Conservation (phyloP, 2,888 invertebrate species). For the Drosophila picticornis region DNA sequence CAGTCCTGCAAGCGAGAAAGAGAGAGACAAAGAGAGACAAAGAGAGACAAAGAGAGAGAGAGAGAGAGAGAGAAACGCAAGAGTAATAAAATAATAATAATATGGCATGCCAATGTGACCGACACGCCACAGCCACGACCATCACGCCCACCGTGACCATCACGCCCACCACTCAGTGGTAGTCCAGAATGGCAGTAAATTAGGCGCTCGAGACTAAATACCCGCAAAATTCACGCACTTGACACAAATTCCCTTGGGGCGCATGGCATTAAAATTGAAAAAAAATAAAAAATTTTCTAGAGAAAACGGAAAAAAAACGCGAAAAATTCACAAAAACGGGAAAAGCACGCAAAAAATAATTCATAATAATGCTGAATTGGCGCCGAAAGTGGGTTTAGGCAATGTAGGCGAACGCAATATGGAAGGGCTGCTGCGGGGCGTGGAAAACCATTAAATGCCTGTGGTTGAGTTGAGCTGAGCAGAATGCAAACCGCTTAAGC, state of each 20-base stretch:
- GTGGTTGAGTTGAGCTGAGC: constrained; percentile 49
- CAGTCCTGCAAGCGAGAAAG: constrained; percentile 11
- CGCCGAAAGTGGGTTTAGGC: not conserved
- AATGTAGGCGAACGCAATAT: not conserved
- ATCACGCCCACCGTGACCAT: not conserved
- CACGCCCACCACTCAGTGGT: constrained; percentile 35
- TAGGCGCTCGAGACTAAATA: constrained; percentile 70
- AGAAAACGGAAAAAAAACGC: constrained; percentile 27
- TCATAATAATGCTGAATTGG: constrained; percentile 64
- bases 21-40: not conserved
- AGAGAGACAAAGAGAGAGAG: not conserved
- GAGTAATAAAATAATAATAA: constrained; percentile 77
- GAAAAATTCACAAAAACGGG: constrained; percentile 43
- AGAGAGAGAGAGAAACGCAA: constrained; percentile 20
- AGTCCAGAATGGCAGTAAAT: constrained; percentile 59
- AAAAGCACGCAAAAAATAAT: constrained; percentile 61
- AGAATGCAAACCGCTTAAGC: constrained; percentile 52
- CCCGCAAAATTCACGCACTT: constrained; percentile 76
- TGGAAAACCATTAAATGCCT: constrained; percentile 33
- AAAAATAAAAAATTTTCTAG: constrained; percentile 28
- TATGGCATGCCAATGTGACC: constrained; percentile 71
- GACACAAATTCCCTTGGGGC: constrained; percentile 73
- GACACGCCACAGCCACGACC: constrained; percentile 36
- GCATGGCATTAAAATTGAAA: constrained; percentile 70
- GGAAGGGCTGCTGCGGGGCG: not conserved